Base-by-base conservation (phyloP, 2,797 vertebrate genomes). In the Cynopterus sphinx region DNA sequence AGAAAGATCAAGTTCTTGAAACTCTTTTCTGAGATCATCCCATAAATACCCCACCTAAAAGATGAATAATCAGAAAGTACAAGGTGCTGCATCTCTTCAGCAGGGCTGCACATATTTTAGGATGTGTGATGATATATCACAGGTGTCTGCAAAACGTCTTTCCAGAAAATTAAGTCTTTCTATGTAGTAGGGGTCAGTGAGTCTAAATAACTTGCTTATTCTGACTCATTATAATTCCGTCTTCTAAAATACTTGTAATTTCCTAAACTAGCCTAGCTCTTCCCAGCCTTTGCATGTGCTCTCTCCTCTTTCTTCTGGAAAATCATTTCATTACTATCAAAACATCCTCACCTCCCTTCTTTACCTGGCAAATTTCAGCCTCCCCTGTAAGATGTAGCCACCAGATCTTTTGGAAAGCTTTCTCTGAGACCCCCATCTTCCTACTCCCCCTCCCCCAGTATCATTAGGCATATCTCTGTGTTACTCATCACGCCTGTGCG, bases 1-100 rank as follows among this genome's bases (percentile, higher is more conserved):
- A 81, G 89, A 94, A 17, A 93, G 96, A 87, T 97, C 97, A 65
- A 98, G 90, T 36, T 98, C 97, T 67, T 95, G 96, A 96, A 98
- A 98, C 61, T 96, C 95, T 82, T 91, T 96, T 78, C 95, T 85
- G 17, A 98, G 96, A 22, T 98, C 96, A 26, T 93, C 93, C 83
- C 91, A 95, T 57, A 96, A 94, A 71, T 97, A 96, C 41, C 97
- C 97, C 57, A 97, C 97, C 98, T 97, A 55, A 39, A 51, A 91
- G 87, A 63, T 0, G 6, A 55, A n/a, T 24, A 36, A 49, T 51
- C 57, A 5, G 71, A 73, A 84, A 31, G 5, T 4, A 6, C 4
- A 17, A 3, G 28, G n/a, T 16, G 13, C 0, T 9, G 36, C 7
- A 1, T 2, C 33, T 75, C 61, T 55, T 53, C 53, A 39, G 51